Base-by-base conservation (phyloP, 1,140 invertebrate genomes). In the Riptortus pedestris region DNA sequence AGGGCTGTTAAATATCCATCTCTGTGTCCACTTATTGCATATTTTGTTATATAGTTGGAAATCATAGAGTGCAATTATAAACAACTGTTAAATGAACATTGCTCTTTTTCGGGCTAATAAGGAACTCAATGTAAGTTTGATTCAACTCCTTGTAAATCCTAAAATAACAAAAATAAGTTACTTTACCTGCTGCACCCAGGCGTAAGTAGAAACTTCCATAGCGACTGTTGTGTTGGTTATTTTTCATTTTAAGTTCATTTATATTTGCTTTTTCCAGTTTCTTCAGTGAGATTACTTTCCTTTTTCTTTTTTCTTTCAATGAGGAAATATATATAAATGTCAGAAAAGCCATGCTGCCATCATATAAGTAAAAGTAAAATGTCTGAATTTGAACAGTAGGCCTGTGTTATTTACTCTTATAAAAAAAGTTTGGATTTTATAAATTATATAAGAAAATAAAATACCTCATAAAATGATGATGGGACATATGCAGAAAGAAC, bases 181-280 rank as follows among this genome's bases (percentile, higher is more conserved):
- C n/a, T n/a, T 24, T 73, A 90, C 88, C 85, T 63, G 94, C 91
- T 48, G 91, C 91, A 3, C 92, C 92, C 85, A 95, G 91, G 69
- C 91, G 79, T 12, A 96, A 77, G 74, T 96, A 95, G 77, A 96
- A 95, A 71, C 90, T 93, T 11, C 91, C 92, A 68, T 92, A 93
- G 73, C 90, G 85, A 68, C 88, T 85, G 24, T 63, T 59, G n/a
- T 43, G 66, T 60, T 63, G 31, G 64, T 16, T 38, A 12, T 24
- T n/a, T n/a, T n/a, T 22, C 24, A 9, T 27, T 26, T 22, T 24
- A 14, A 38, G 5, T 14, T 38, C 31, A 5, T 38, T 38, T 38
- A 5, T 38, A 38, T 38, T 38, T 38, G 31, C 43, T 64, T 45
- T 45, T n/a, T n/a, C n/a, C 63, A 33, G 0, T 67, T 69, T 7